Conservation (phyloP, 2,113 vertebrate genomes). For the Mustela lutreola region DNA sequence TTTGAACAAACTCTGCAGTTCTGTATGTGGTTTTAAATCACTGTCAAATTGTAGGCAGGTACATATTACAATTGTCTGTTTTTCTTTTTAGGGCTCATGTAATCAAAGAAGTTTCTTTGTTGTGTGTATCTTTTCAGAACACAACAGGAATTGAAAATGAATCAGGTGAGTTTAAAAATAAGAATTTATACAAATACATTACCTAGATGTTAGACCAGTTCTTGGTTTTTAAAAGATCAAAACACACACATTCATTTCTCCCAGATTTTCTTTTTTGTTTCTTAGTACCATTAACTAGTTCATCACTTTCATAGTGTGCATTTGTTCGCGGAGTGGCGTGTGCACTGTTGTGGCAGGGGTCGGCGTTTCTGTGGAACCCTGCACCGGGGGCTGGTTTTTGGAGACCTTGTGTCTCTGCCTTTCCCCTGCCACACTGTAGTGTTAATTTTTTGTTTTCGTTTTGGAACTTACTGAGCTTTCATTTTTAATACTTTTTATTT, state of each 20-base stretch:
- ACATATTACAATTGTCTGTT: constrained; percentile 87
- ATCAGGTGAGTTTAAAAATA: constrained; percentile 89
- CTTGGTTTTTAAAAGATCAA: constrained; percentile 78
- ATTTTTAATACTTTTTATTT: constrained; percentile 31
- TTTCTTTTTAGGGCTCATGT: constrained; percentile 90
- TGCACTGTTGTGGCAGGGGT: not conserved
- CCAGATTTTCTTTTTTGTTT: constrained; percentile 55
- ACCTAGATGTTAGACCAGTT: constrained; percentile 78
- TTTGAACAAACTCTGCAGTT: constrained; percentile 66
- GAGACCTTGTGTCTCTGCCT: constrained; percentile 3
- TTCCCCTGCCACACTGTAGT: not conserved
- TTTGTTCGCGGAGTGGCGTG: constrained; percentile 30
- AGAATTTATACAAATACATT: constrained; percentile 85
- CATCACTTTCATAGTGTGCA: fast-evolving
- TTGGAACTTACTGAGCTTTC: constrained; percentile 66
- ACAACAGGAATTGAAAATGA: constrained; percentile 90
- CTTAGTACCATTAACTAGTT: constrained; percentile 37
- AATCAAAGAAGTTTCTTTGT: constrained; percentile 89
- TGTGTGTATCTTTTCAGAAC: constrained; percentile 88
- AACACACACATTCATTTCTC: constrained; percentile 48
- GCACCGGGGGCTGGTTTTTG: not conserved
- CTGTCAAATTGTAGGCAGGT: constrained; percentile 78
- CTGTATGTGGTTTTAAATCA: constrained; percentile 79
- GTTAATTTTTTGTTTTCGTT: not conserved
- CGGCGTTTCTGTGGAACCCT: not conserved